Evolutionary conservation across 2,113 vertebrate genomes (phyloP).

Genomic region (Siphamia tubifer): DNA sequence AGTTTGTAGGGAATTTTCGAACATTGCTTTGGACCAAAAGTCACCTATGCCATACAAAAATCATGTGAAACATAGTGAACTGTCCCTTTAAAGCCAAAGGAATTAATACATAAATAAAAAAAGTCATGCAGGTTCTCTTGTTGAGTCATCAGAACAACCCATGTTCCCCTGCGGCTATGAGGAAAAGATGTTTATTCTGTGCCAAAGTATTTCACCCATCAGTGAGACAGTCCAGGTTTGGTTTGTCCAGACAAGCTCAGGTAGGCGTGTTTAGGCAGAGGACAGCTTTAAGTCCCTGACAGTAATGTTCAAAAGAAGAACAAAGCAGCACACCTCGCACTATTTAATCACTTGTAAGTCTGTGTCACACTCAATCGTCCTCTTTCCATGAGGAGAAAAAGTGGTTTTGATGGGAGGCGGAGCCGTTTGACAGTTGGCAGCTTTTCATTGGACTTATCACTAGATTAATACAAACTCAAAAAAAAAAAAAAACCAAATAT

Average conservation of each 20-base stretch:
- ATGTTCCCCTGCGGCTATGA: slow-evolving; percentile 38
- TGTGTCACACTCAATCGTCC: slow-evolving; percentile 26
- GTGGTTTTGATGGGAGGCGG: slow-evolving; percentile 2
- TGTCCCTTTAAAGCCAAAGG: slow-evolving; percentile 12
- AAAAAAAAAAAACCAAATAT: slow-evolving; percentile 3
- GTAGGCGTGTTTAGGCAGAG: slow-evolving; percentile 57
- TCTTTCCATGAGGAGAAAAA: slow-evolving; percentile 27
- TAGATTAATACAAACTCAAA: slow-evolving; percentile 9
- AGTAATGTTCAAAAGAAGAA: slow-evolving; percentile 33
- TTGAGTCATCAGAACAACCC: slow-evolving; percentile 34
- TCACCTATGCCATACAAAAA: too few relatives aligned
- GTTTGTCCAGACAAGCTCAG: slow-evolving; percentile 55
- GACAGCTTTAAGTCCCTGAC: slow-evolving; percentile 29
- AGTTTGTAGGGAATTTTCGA: too few relatives aligned
- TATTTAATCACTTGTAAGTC: slow-evolving; percentile 52
- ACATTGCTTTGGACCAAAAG: too few relatives aligned
- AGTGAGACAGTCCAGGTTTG: background rate
- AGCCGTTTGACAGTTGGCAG: slow-evolving; percentile 9
- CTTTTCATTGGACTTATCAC: background rate
- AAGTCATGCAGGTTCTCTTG: slow-evolving; percentile 42
- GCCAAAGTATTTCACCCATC: slow-evolving; percentile 42
- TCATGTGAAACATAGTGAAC: too few relatives aligned
- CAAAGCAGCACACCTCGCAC: slow-evolving; percentile 37
- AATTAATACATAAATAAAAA: slow-evolving; percentile 12
- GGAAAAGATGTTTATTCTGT: slow-evolving; percentile 43